These are phyloP conservation scores for Drosophila miranda DNA, from an alignment of 1,140 invertebrate species.

Conservation along the genomic window DNA sequence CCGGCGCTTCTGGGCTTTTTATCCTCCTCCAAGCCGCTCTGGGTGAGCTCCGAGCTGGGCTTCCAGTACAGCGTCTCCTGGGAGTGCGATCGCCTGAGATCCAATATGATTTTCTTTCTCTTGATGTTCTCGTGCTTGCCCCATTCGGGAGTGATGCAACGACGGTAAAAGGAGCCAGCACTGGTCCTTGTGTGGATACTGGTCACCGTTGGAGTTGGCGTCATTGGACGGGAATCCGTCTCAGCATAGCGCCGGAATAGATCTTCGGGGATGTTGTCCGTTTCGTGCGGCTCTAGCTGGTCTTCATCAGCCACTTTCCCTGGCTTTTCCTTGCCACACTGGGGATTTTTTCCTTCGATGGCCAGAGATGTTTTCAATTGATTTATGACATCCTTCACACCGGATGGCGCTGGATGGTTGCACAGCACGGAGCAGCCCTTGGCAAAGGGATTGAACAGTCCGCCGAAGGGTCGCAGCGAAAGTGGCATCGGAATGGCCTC, in stretches of 20 bases:
- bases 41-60: constrained; percentile 78
- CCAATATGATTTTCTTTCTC: constrained; percentile 79
- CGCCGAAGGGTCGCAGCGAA: constrained; percentile 88
- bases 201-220: constrained; percentile 88
- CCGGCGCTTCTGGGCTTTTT: constrained; percentile 71
- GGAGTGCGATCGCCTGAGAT: constrained; percentile 73
- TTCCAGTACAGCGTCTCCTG: constrained; percentile 82
- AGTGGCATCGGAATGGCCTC: constrained; percentile 71
- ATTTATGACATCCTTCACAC: constrained; percentile 88
- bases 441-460: constrained; percentile 90
- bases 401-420: constrained; percentile 90
- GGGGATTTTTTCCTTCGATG: constrained; percentile 54
- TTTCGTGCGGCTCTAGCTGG: constrained; percentile 54
- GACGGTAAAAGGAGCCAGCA: constrained; percentile 76
- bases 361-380: constrained; percentile 88
- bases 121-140: constrained; percentile 79
- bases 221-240: constrained; percentile 90
- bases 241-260: constrained; percentile 88
- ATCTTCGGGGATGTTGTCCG: constrained; percentile 84
- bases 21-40: constrained; percentile 64
- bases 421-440: constrained; percentile 90
- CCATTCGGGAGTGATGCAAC: constrained; percentile 84
- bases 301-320: constrained; percentile 33
- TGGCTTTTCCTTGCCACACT: constrained; percentile 30
- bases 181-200: constrained; percentile 84